These are phyloP conservation scores for Eulemur macaco DNA, from an alignment of 2,113 vertebrate genomes.

Conservation along the genomic window DNA sequence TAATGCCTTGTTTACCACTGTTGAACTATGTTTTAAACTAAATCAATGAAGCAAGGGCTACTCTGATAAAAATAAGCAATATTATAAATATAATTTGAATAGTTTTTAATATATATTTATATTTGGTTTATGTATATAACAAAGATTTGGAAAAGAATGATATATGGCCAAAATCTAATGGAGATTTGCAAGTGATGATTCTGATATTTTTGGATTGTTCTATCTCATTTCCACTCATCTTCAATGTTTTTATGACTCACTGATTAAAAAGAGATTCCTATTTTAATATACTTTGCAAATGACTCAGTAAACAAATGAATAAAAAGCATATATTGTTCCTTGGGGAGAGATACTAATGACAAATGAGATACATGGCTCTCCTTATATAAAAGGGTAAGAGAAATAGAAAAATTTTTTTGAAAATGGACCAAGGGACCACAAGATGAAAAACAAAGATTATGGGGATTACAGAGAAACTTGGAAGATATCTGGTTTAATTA, in stretches of 20 bases:
- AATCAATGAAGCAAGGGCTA: neutral
- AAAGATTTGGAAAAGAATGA: neutral
- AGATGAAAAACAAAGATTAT: neutral
- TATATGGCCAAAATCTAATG: neutral
- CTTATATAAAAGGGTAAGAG: neutral
- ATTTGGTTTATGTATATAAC: neutral
- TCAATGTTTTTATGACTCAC: neutral
- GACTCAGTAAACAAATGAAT: neutral
- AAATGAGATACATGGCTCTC: neutral
- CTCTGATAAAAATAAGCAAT: neutral
- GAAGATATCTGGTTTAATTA: neutral
- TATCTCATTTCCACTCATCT: neutral
- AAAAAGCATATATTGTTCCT: neutral
- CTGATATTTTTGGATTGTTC: neutral
- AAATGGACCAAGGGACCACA: neutral
- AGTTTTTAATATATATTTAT: neutral
- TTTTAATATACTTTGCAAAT: neutral
- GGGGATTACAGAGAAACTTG: neutral
- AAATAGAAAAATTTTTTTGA: neutral
- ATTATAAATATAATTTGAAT: neutral
- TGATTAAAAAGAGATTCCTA: neutral
- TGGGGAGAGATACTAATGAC: neutral
- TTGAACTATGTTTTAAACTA: neutral
- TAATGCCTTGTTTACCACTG: neutral
- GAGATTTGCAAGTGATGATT: neutral